Conservation (phyloP, 2,113 vertebrate genomes). For the Brachypodius melanocephalos region DNA sequence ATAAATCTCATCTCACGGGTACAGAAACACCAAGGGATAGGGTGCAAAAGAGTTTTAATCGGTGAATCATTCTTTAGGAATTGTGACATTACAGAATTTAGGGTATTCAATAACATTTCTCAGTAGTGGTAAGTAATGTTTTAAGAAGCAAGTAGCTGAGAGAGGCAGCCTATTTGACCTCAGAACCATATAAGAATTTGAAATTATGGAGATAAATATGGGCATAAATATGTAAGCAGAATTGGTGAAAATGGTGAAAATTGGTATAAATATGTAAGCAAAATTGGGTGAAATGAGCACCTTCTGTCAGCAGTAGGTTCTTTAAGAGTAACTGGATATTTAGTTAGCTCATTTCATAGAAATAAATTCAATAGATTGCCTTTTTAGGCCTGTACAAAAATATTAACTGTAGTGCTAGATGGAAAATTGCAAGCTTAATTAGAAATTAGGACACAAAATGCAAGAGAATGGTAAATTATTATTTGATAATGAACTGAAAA, state of each 20-base stretch:
- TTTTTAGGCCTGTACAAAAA: not conserved
- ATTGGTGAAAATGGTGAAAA: not conserved
- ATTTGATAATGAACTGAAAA: not conserved
- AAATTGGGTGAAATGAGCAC: not conserved
- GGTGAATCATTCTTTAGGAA: not conserved
- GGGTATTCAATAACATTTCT: not conserved
- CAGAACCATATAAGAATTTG: not conserved
- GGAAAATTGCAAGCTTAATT: not conserved
- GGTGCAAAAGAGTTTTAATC: not conserved
- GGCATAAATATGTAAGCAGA: not conserved
- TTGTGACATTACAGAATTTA: not conserved
- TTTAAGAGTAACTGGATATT: not conserved
- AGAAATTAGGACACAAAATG: not conserved
- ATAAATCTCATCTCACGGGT: not conserved
- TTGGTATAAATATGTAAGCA: not conserved
- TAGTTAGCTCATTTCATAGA: not conserved
- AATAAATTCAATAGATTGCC: not conserved
- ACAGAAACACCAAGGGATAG: not conserved
- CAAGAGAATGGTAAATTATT: not conserved
- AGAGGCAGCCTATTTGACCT: not conserved
- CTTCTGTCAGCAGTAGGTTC: not conserved
- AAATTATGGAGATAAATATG: not conserved
- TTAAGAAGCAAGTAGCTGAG: not conserved
- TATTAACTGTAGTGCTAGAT: not conserved
- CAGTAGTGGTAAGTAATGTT: not conserved